Conservation (phyloP, 1,140 invertebrate species). For the Drosophila littoralis region DNA sequence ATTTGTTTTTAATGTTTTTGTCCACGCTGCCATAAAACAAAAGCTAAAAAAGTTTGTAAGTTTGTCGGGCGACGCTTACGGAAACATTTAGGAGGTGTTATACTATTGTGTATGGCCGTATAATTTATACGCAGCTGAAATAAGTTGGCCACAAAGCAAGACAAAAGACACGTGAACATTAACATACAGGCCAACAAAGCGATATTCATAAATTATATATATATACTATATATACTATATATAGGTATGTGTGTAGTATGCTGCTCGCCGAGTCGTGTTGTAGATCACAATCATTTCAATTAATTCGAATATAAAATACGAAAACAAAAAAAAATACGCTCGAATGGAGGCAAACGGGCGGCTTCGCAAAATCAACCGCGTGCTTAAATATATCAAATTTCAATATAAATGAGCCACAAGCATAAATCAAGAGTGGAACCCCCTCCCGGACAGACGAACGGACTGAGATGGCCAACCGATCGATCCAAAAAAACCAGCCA, state of each 20-base stretch:
- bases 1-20: conserved; percentile 17
- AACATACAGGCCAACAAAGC: conserved; percentile 55
- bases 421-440: conserved; percentile 68
- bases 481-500: conserved; percentile 37
- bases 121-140: conserved; percentile 69
- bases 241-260: conserved; percentile 29
- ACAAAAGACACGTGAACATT: conserved; percentile 61
- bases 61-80: conserved; percentile 27
- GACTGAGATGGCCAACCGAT: neutral
- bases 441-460: conserved; percentile 17
- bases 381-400: conserved; percentile 81
- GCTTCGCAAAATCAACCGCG: conserved; percentile 75
- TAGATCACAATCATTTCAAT: conserved; percentile 83
- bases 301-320: conserved; percentile 79
- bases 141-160: conserved; percentile 56
- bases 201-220: conserved; percentile 66
- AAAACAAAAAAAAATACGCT: conserved; percentile 44
- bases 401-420: conserved; percentile 77
- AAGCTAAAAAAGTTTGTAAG: neutral
- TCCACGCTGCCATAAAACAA: conserved; percentile 30
- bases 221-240: conserved; percentile 21
- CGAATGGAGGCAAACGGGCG: conserved; percentile 49
- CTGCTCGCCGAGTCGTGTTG: conserved; percentile 60
- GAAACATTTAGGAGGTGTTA: conserved; percentile 77
- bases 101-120: conserved; percentile 63